Evolutionary conservation across 2,888 invertebrate genomes (phyloP), one percentile per base, ranked within the genome.

Genomic region (Melipona beecheii): DNA sequence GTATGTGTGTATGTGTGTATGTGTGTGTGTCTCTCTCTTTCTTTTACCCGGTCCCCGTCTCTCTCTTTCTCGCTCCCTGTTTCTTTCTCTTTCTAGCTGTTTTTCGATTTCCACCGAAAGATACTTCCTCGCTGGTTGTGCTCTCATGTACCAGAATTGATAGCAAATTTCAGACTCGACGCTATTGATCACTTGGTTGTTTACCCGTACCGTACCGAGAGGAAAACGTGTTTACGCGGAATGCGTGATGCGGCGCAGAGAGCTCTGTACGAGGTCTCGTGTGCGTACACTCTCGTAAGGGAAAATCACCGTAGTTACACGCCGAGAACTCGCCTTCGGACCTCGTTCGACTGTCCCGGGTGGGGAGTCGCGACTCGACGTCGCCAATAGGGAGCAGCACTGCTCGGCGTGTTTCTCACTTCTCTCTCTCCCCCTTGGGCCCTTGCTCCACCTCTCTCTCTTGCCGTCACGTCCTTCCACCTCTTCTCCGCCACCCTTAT

Each of bases 371-470:
- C 86, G 89, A 87, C 89, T 89, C 85, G 85, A 89, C 86, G 86
- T 90, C 87, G 89, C 90, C 92, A 90, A 90, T 89, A 92, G 93
- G 87, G 90, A 89, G 93, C 92, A 92, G 90, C 92, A 92, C 93
- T 81, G 86, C 87, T 89, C 89, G 86, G 89, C 87, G 85, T 86
- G 88, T 86, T 86, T 89, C 89, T 85, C 69, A 43, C 77, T 56
- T 83, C 84, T 83, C 82, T 75, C 81, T 69, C 31, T 72, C 75
- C 74, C 43, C 79, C 71, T 69, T 27, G 56, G 66, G 66, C 19
- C 75, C 73, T 71, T 73, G 68, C 75, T 81, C 65, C 65, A 4
- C 76, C 73, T 58, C 80, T 71, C 76, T 73, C 68, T 56, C 66
- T 58, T 75, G 31, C 60, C 81, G 78, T 82, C 72, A 84, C 85